phyloP scores from a whole-genome alignment of 2,888 invertebrate genomes.

The Nomada hirtipes region DNA sequence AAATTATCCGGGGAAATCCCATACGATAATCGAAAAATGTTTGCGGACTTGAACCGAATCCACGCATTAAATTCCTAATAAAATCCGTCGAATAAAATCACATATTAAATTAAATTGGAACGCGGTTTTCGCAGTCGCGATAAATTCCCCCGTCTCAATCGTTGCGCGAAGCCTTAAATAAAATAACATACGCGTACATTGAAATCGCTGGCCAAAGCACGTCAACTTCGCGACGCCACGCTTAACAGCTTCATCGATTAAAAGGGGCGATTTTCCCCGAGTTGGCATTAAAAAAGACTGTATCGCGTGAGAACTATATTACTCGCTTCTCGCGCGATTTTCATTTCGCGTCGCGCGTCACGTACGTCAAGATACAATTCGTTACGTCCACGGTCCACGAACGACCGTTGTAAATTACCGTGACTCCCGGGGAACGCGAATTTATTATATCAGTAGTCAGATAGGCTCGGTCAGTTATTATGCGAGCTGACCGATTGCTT shows the following conservation, averaged over 20 bases:
- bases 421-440: conserved; percentile 45
- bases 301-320: conserved; percentile 8
- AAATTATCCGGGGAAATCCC: too few relatives aligned
- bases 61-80: too few relatives aligned
- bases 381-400: conserved; percentile 48
- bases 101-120: too few relatives aligned
- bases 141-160: too few relatives aligned
- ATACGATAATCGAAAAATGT: too few relatives aligned
- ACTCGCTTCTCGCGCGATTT: background rate
- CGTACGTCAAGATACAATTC: conserved; percentile 42
- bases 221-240: background rate
- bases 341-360: conserved; percentile 29
- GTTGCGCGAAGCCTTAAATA: too few relatives aligned
- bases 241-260: conserved; percentile 24
- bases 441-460: conserved; percentile 66
- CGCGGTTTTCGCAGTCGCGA: too few relatives aligned
- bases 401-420: conserved; percentile 59
- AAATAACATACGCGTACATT: too few relatives aligned
- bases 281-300: background rate
- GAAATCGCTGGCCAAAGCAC: background rate
- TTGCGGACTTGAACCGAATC: too few relatives aligned
- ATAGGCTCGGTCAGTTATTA: conserved; percentile 79
- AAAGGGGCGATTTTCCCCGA: background rate
- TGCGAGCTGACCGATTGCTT: conserved; percentile 80
- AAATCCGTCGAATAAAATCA: too few relatives aligned